These are phyloP conservation scores for Sapayoa aenigma DNA, from an alignment of 2,113 vertebrate genomes.

Conservation along the genomic window DNA sequence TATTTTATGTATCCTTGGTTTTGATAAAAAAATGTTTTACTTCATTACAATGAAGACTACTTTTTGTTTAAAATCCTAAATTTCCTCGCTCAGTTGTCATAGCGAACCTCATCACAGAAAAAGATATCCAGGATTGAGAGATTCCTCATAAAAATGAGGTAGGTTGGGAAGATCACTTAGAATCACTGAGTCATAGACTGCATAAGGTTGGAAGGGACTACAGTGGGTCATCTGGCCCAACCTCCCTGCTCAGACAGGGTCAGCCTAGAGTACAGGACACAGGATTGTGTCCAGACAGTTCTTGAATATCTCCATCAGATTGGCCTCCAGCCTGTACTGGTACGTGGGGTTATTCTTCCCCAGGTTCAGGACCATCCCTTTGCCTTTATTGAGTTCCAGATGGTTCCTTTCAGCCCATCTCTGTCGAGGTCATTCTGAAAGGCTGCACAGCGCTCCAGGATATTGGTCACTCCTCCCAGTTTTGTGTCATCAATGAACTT, in stretches of 20 bases:
- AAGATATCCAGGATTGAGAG: background rate
- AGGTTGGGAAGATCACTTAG: background rate
- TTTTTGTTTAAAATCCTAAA: background rate
- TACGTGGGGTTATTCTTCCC: background rate
- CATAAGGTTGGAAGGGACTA: background rate
- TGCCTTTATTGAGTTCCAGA: background rate
- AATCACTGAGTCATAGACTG: background rate
- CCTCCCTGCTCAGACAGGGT: background rate
- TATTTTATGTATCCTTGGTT: background rate
- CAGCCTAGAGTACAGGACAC: background rate
- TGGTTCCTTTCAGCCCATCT: background rate
- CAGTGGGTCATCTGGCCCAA: background rate
- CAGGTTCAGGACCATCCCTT: background rate
- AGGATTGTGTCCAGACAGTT: background rate
- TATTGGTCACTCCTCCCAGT: accelerated
- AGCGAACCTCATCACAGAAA: background rate
- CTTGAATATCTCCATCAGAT: background rate
- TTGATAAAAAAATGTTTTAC: background rate
- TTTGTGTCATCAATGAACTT: background rate
- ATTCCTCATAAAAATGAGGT: background rate
- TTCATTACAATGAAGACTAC: background rate
- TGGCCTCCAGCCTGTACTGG: no score
- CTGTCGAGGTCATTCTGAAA: background rate
- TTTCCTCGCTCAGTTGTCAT: background rate
- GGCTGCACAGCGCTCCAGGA: background rate